Evolutionary conservation across 2,113 vertebrate genomes (phyloP).

Genomic region (Megaptera novaeangliae): DNA sequence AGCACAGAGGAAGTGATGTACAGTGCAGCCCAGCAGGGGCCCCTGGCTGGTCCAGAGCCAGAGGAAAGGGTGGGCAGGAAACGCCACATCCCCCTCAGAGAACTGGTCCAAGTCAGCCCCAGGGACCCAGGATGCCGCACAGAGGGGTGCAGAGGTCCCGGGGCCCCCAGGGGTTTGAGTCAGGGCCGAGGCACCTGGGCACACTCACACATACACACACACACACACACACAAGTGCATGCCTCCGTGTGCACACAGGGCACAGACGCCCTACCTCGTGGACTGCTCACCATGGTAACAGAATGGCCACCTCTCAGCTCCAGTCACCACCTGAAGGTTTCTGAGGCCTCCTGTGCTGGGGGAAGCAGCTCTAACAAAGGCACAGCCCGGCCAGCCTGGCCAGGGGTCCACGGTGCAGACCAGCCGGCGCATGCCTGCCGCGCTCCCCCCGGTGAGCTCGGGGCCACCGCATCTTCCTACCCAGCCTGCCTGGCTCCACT

Average conservation of each 20-base stretch:
- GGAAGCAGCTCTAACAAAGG: slow-evolving; percentile 54
- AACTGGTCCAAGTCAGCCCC: not conserved
- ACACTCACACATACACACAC: not conserved
- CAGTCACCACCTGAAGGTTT: slow-evolving; percentile 21
- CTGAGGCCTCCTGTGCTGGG: slow-evolving; percentile 4
- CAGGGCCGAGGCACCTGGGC: not conserved
- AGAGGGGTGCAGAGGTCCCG: not conserved
- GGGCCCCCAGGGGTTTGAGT: not conserved
- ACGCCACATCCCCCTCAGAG: not conserved
- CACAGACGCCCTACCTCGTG: slow-evolving; percentile 43
- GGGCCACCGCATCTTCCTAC: slow-evolving; percentile 66
- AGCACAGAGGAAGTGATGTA: not conserved
- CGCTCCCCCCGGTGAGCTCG: slow-evolving; percentile 62
- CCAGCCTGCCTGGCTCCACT: slow-evolving; percentile 78
- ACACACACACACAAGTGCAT: not conserved
- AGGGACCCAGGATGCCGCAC: not conserved
- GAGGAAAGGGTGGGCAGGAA: not conserved
- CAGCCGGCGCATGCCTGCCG: slow-evolving; percentile 65
- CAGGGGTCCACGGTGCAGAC: slow-evolving; percentile 29
- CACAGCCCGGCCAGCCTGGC: slow-evolving; percentile 20
- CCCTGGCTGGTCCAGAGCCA: not conserved
- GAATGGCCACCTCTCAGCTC: slow-evolving; percentile 50
- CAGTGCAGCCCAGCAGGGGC: not conserved
- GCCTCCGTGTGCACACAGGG: not conserved
- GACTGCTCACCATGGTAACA: slow-evolving; percentile 72